Evolutionary conservation across 2,888 invertebrate species (phyloP), one percentile per base, ranked within the genome.

Genomic region (Heliconius erato): DNA sequence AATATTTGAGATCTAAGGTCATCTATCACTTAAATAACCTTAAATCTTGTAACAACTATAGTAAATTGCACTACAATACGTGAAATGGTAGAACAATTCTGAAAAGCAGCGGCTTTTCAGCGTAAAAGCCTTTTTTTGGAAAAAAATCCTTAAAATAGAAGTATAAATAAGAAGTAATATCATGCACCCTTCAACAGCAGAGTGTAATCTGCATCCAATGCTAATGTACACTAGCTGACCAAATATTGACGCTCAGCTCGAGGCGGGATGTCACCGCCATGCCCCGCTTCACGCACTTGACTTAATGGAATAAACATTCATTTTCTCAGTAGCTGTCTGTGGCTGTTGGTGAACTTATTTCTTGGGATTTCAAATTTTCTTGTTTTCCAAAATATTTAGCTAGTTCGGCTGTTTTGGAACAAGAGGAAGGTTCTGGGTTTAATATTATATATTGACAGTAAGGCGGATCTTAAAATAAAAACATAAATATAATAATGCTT

Each of bases 231-330:
- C 92, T 93, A 87, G 90, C 90, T 89, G 87, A 85, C 89, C 94
- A 93, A 96, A 96, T 94, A 95, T 96, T 96, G 91, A 91, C 91
- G 85, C 85, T 88, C 87, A 90, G 89, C 95, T 96, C 91, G 88
- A 94, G 91, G 89, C 90, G 90, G 91, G 92, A 91, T 95, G 95
- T 95, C 93, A 91, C 86, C 88, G 91, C 86, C 94, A 94, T 89
- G 89, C 85, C 85, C 86, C 82, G 85, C 87, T 87, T 85, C 85
- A 84, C 82, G 80, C 88, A 88, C 92, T 93, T 91, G 92, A 93
- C 91, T 93, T 94, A 94, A 95, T 94, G 94, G 93, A 92, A 92
- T 89, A 88, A 86, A 87, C 87, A 86, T 86, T 82, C 79, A 80
- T 84, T 86, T 84, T 84, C 81, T 78, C 72, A 59, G 35, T 81